Evolutionary conservation across 2,113 vertebrate species (phyloP), one percentile per base, ranked within the genome.

Genomic region (Solea solea): DNA sequence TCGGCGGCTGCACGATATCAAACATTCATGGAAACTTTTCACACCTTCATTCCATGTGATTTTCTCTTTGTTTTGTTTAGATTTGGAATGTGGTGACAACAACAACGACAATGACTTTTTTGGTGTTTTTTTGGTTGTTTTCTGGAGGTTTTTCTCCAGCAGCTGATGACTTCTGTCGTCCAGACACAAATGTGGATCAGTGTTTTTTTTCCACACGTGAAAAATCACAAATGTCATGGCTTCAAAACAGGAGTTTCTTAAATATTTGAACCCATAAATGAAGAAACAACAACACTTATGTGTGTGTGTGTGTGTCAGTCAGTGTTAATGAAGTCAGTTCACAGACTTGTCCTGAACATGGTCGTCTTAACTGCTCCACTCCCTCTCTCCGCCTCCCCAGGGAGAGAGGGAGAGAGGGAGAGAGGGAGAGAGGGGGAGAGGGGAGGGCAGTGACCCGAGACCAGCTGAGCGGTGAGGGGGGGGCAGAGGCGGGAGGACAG

Each of bases 291-390:
- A 45, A 12, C 44, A 6, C 5, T 2, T 34, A 5, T 34, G 28
- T 34, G 28, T 34, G 34, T 34, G 34, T 34, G 34, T 64, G 57
- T 70, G 83, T 64, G 75, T 73, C 71, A 93, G 89, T 93, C 92
- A 92, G 88, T 73, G 84, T 93, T 95, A 96, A 96, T 96, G 95
- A 95, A 95, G 94, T 92, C 93, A 88, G 90, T 91, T 92, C 87
- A 92, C 66, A 56, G 65, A 74, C 77, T 76, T 81, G 94, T 48
- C 11, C 45, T 90, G 93, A 94, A 93, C 94, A 90, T 87, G 94
- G 92, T 89, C 91, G 93, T 93, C 94, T 94, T 34, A 94, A 93
- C 93, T 86, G 89, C 84, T 88, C 87, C 83, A 89, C 88, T 86
- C 88, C 78, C 85, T 64, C 63, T 76, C 88, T 75, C 81, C 25